Base-by-base conservation (phyloP, 2,113 vertebrate species). In the Murina feae region DNA sequence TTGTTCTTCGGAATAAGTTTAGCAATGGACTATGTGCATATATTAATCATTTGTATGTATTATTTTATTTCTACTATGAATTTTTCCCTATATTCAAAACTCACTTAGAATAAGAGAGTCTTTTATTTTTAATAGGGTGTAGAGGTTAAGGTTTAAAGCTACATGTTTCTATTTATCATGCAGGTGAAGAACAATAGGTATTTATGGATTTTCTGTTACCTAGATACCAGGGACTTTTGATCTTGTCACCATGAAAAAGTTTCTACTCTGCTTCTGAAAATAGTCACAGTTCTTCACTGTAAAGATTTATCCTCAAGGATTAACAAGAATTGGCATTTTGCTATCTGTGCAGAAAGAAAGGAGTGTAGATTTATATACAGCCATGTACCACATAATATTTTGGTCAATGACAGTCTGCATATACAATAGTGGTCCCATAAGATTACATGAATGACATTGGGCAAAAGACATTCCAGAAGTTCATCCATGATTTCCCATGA, bases 151-250 rank as follows among this genome's bases (percentile, higher is more conserved):
- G 74, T 97, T 95, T 97, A 97, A 88, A 66, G 17, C 53, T 90
- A 84, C 7, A 0, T 47, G 20, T 91, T 83, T 95, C 86, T 96
- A 68, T 94, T 89, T 95, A 95, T 82, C 89, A 92, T 53, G 63
- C 28, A 96, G 94, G 94, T 94, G 91, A 97, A 88, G 94, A 96
- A 85, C 32, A 74, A 86, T 49, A 85, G 51, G 18, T 49, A 94
- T 93, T 51, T 71, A 75, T 60, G 13, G 68, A 78, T 96, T 93
- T 97, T 71, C 89, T 90, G 68, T 98, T 97, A 94, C 85, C 90
- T 97, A 72, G 92, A 80, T 97, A 96, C 82, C 7, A n/a, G 42
- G 13, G 37, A 18, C 30, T 95, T 98, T 96, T 90, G 60, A 96
- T 96, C 81, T 90, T 97, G 94, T 93, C 47, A 63, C 37, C 75